Conservation (phyloP, 2,113 vertebrate genomes). For the Pogonocichla stellata region DNA sequence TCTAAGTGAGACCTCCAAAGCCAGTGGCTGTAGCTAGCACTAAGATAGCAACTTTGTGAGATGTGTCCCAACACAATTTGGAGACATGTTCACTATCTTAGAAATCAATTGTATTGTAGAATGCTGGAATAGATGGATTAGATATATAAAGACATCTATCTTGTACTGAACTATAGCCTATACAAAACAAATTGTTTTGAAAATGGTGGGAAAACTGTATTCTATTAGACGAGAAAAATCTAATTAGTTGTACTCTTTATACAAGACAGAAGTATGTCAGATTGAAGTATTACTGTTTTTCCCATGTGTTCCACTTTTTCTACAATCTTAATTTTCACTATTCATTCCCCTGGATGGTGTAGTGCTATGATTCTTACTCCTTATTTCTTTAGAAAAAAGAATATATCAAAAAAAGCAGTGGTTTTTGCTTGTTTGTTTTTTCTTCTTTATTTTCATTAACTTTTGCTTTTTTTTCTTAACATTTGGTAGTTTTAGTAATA, state of each 20-base stretch:
- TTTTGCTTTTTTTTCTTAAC: not conserved
- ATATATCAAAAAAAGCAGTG: not conserved
- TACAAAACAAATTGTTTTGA: not conserved
- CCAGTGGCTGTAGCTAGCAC: not conserved
- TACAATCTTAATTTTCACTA: not conserved
- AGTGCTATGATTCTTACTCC: not conserved
- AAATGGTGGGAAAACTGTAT: not conserved
- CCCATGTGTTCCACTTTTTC: not conserved
- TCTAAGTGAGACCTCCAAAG: not conserved
- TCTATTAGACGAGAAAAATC: not conserved
- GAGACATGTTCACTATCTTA: not conserved
- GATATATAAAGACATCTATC: not conserved
- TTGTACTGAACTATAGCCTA: not conserved
- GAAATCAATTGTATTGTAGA: not conserved
- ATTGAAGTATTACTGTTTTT: conserved; percentile 15
- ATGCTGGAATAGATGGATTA: not conserved
- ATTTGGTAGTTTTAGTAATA: not conserved
- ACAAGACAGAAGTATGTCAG: not conserved
- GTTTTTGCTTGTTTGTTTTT: too few relatives aligned
- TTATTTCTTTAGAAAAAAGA: not conserved
- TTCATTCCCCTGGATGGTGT: not conserved
- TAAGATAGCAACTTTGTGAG: not conserved
- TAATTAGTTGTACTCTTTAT: not conserved
- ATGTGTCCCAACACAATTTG: not conserved
- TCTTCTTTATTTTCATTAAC: not conserved